Percentiles rank a stretch among this genome's conserved stretches.
Conservation (phyloP, 1,140 invertebrate species). For the Patella vulgata region DNA sequence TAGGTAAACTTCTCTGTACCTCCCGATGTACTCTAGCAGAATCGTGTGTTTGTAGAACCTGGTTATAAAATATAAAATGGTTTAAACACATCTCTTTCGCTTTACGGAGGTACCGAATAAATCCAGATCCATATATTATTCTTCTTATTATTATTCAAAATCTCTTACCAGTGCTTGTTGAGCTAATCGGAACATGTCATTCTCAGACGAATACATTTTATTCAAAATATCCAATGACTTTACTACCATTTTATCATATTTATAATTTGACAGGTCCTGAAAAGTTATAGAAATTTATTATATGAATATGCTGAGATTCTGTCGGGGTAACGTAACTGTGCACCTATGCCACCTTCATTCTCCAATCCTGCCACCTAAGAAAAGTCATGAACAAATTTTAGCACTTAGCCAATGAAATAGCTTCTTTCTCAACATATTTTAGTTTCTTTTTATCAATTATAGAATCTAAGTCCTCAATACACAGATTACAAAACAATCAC, state of each 20-base stretch:
- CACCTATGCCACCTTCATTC: background rate
- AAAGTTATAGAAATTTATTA: conserved; percentile 14
- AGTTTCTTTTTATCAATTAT: too few relatives aligned
- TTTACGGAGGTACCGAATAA: too few relatives aligned
- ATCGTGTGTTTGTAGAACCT: conserved; percentile 59
- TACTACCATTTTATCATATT: conserved; percentile 62
- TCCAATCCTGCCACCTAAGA: background rate
- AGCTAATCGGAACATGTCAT: conserved; percentile 61
- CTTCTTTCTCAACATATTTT: too few relatives aligned
- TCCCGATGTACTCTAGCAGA: conserved; percentile 58
- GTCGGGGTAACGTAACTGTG: too few relatives aligned
- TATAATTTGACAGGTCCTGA: conserved; percentile 62
- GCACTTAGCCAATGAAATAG: too few relatives aligned
- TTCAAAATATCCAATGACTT: conserved; percentile 61
- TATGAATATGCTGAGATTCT: background rate
- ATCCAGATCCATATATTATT: too few relatives aligned
- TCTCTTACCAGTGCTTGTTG: conserved; percentile 57
- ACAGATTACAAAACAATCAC: too few relatives aligned
- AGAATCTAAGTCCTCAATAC: too few relatives aligned
- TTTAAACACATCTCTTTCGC: too few relatives aligned
- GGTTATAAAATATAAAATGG: conserved; percentile 3
- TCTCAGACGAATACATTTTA: conserved; percentile 62
- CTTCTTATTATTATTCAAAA: too few relatives aligned
- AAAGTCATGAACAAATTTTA: background rate
- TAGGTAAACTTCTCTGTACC: conserved; percentile 56